phyloP scores from a whole-genome alignment of 2,113 vertebrate species.

The Etheostoma cragini region DNA sequence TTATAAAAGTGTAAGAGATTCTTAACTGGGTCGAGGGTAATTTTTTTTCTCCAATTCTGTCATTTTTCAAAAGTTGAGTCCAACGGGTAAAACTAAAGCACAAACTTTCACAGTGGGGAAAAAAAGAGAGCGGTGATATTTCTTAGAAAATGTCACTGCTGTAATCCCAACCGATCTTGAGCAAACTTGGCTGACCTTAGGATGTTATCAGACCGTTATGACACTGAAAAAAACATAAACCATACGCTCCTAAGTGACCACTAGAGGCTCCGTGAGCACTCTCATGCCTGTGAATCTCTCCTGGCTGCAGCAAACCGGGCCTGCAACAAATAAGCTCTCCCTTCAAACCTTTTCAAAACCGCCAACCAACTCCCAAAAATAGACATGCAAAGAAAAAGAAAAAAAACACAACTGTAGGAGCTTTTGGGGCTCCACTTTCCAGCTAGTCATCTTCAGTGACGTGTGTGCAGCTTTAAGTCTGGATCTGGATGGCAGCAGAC shows the following conservation, averaged over 20 bases:
- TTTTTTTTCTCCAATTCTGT: conserved; percentile 53
- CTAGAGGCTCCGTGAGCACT: conserved; percentile 42
- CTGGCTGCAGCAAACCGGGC: conserved; percentile 44
- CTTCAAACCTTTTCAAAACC: conserved; percentile 50
- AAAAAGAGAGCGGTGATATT: not conserved
- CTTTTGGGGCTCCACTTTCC: conserved; percentile 51
- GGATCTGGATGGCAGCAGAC: conserved; percentile 72
- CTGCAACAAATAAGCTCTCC: conserved; percentile 61
- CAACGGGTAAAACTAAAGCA: not conserved
- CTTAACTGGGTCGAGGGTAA: conserved; percentile 67
- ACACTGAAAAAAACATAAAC: not conserved
- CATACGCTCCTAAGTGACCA: conserved; percentile 6
- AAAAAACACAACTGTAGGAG: conserved; percentile 7
- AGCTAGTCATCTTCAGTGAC: conserved; percentile 61
- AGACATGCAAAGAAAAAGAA: conserved; percentile 9
- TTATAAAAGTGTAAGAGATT: conserved; percentile 80
- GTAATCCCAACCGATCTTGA: conserved; percentile 7
- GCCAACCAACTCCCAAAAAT: conserved; percentile 54
- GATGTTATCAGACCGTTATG: not conserved
- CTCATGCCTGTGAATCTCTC: not conserved
- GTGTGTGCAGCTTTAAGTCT: conserved; percentile 50
- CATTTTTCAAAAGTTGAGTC: conserved; percentile 56
- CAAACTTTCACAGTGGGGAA: conserved; percentile 42
- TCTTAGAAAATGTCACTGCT: not conserved
- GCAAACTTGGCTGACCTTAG: conserved; percentile 24